These are phyloP conservation scores for Macrophya annulata DNA, from an alignment of 2,888 invertebrate species.

Conservation along the genomic window DNA sequence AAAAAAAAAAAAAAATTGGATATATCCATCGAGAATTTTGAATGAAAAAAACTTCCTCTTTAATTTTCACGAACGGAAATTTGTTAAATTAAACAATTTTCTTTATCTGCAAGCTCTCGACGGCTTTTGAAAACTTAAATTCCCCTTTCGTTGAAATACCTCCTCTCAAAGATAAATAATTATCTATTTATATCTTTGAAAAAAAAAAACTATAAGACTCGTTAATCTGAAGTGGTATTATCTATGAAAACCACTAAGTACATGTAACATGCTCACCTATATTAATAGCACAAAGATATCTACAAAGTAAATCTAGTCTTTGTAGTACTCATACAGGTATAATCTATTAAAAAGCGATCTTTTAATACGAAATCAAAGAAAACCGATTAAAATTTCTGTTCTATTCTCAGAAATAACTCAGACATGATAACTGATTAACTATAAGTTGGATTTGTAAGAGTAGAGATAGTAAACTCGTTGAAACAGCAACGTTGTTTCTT, in stretches of 20 bases:
- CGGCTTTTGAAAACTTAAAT: neutral
- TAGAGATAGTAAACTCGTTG: neutral
- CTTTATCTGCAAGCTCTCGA: neutral
- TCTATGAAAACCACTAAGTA: neutral
- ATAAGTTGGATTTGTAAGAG: neutral
- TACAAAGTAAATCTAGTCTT: neutral
- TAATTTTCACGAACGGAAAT: neutral
- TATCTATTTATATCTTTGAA: neutral
- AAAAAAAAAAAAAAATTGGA: neutral
- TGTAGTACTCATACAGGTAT: neutral
- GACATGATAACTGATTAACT: neutral
- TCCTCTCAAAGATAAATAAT: neutral
- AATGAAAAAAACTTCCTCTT: neutral
- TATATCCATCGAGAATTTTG: neutral
- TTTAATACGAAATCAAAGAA: neutral
- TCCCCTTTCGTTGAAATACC: neutral
- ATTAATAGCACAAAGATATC: neutral
- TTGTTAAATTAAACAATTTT: neutral
- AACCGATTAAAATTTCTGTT: neutral
- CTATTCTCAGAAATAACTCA: neutral
- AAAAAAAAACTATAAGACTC: neutral
- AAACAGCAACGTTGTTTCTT: neutral
- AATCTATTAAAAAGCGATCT: neutral
- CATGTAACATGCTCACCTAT: neutral
- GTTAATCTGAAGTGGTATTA: neutral